Evolutionary conservation across 2,797 vertebrate species (phyloP).

Genomic region (Channa striata): DNA sequence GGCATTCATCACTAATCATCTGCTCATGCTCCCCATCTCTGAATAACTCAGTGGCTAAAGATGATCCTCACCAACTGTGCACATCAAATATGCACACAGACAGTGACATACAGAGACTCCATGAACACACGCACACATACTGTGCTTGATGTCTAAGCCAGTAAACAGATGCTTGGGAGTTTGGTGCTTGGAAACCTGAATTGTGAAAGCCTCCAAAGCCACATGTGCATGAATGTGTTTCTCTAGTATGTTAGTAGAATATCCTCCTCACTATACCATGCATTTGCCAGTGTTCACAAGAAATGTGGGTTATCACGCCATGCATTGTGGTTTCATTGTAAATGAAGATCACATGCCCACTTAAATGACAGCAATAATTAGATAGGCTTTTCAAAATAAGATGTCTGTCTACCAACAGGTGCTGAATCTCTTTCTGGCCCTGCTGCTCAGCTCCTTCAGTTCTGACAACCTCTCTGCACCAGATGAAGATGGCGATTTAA

Average conservation of each 20-base stretch:
- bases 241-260: constrained; percentile 3
- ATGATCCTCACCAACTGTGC: constrained; percentile 72
- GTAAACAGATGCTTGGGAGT: constrained; percentile 61
- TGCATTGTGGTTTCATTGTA: constrained; percentile 4
- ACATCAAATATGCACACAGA: constrained; percentile 43
- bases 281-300: constrained; percentile 55
- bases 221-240: constrained; percentile 38
- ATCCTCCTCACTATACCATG: constrained; percentile 37
- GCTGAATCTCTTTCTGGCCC: constrained; percentile 96
- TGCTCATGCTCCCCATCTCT: constrained; percentile 72
- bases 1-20: constrained; percentile 78
- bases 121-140: too few species aligned
- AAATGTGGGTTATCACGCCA: constrained; percentile 37
- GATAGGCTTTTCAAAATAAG: not conserved
- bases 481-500: constrained; percentile 96
- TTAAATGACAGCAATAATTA: not conserved
- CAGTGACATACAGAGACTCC: too few species aligned
- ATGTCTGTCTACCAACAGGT: constrained; percentile 83
- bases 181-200: constrained; percentile 55
- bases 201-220: constrained; percentile 42
- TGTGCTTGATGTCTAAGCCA: constrained; percentile 47
- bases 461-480: constrained; percentile 96
- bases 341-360: not conserved
- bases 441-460: constrained; percentile 98
- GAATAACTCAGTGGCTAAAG: constrained; percentile 70